Base-by-base conservation (phyloP, 64 coral and sea anemone genomes). In the Anthopleura sola region DNA sequence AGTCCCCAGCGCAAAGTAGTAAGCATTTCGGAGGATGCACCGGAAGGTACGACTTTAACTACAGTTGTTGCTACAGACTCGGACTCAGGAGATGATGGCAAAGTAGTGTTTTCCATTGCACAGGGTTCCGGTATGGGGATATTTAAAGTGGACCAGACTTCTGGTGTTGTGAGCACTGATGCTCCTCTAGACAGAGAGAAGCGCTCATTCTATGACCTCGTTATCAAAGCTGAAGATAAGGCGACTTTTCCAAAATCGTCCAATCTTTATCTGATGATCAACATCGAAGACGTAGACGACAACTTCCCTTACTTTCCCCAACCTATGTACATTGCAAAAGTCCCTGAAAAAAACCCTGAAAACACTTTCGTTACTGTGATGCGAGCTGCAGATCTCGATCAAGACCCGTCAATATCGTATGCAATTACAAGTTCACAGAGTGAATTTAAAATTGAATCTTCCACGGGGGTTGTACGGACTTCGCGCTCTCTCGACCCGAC, bases 171-270 rank as follows among this genome's bases (percentile, higher is more conserved):
- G 33, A 75, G 7, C 3, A 87, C 85, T 5, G 79, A 37, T 50
- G 71, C 90, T 78, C 31, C 69, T 51, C 87, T 96, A 81, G 91
- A 96, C 34, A 66, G 86, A 38, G 94, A 96, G 64, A 83, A 78
- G 36, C 78, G 78, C n/a, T 36, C 90, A 15, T 88, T 80, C 5
- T 96, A 92, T 60, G 88, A 92, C 48, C 64, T 96, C 12, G 64
- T 87, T 17, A 83, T 96, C 50, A 92, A 96, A 78, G 94, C 94
- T 49, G 85, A 87, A 46, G 94, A 96, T 50, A 92, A 96, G 74
- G 90, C 94, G 36, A 86, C 87, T 80, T 96, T 92, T 58, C 94
- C 94, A 23, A 90, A 88, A 7, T 87, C 87, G 19, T 78, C 90
- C 4, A 88, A 92, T 51, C 66, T 96, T 83, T 96, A 92, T 76